These are phyloP conservation scores for Rapana venosa DNA, from an alignment of 2,888 invertebrate genomes.

Conservation along the genomic window DNA sequence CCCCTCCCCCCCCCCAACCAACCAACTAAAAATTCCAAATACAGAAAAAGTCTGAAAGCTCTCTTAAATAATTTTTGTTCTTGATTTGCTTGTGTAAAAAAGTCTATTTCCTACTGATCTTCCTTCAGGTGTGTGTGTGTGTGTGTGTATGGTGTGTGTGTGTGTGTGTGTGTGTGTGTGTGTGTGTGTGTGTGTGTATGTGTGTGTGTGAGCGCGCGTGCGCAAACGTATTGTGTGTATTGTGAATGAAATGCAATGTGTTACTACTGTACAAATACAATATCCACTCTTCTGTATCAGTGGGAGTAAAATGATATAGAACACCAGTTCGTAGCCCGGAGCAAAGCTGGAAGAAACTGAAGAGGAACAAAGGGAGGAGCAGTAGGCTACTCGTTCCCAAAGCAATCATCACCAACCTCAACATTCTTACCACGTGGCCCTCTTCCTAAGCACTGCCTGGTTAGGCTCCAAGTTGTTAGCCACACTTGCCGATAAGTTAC, in stretches of 20 bases:
- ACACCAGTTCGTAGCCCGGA: too few species aligned
- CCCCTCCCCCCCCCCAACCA: too few species aligned
- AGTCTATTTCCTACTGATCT: background rate
- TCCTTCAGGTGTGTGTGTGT: slow-evolving; percentile 2
- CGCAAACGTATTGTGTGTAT: background rate
- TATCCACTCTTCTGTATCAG: too few species aligned
- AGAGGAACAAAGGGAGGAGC: too few species aligned
- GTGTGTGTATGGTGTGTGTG: slow-evolving; percentile 20
- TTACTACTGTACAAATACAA: too few species aligned
- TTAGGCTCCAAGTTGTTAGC: background rate
- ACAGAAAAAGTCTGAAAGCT: too few species aligned
- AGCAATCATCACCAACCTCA: background rate
- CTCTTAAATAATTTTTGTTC: too few species aligned
- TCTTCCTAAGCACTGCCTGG: background rate
- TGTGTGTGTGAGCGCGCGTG: background rate
- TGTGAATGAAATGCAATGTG: too few species aligned
- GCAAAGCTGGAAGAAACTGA: too few species aligned
- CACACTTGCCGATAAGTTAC: background rate
- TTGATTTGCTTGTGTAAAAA: background rate
- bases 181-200: slow-evolving; percentile 14
- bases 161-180: slow-evolving; percentile 22
- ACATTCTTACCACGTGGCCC: background rate
- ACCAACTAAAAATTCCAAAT: too few species aligned
- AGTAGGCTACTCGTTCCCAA: too few species aligned
- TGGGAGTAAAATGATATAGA: too few species aligned